Percentiles rank a stretch among this genome's conserved stretches.
Conservation (phyloP, 2,888 invertebrate species). For the Leucania comma region DNA sequence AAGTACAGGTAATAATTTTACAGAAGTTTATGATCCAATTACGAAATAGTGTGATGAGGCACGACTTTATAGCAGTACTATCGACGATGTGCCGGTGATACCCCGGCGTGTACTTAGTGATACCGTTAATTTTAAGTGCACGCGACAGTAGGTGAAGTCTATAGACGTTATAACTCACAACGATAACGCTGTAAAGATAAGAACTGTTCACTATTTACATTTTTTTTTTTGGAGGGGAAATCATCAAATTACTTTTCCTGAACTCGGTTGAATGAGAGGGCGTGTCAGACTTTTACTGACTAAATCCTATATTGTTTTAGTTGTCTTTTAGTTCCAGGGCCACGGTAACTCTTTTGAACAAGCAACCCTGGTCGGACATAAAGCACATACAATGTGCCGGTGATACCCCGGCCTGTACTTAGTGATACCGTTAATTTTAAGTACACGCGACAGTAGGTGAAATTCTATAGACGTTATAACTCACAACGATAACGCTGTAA, state of each 20-base stretch:
- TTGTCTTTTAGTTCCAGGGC: no score
- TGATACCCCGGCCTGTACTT: constrained; percentile 11
- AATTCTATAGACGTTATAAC: constrained; percentile 54
- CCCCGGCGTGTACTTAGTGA: constrained; percentile 56
- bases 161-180: constrained; percentile 54
- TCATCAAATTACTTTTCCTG: no score
- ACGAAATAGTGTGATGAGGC: constrained; percentile 79
- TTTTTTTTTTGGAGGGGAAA: no score
- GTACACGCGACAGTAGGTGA: constrained; percentile 52
- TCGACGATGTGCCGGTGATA: constrained; percentile 68
- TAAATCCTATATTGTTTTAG: no score
- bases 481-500: constrained; percentile 50
- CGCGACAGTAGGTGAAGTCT: constrained; percentile 47
- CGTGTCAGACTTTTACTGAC: no score
- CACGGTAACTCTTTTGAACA: no score
- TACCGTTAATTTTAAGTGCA: constrained; percentile 65
- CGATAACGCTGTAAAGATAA: constrained; percentile 57
- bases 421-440: constrained; percentile 64
- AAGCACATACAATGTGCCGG: constrained; percentile 3
- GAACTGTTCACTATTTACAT: constrained; percentile 23
- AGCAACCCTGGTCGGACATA: background rate
- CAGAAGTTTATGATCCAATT: constrained; percentile 79
- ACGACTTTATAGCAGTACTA: constrained; percentile 73
- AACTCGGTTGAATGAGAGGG: no score
- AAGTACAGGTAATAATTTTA: constrained; percentile 75